Base-by-base conservation (phyloP, 2,888 invertebrate genomes). In the Ophioninae sp. region DNA sequence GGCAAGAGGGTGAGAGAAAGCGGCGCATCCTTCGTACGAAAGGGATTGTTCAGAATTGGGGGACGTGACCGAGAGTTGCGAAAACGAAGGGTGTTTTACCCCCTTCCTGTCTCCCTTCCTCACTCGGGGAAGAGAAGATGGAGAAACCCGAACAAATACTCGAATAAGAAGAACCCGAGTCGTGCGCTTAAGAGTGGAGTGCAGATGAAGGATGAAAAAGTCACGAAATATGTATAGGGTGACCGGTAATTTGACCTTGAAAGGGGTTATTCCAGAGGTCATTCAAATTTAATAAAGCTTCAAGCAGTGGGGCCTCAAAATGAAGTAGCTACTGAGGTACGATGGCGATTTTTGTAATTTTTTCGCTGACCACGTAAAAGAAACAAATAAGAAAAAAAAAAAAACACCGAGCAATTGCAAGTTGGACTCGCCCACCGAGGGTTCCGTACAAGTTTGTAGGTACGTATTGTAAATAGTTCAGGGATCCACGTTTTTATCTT, bases 211-310 rank as follows among this genome's bases (percentile, higher is more conserved):
- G 59, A 79, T 20, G 39, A 44, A 65, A 68, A 64, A 50, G 69
- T 30, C 37, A 69, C 56, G 10, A 57, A 59, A 72, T 61, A 72
- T 41, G 75, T 57, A 41, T 65, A 50, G 56, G 50, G 23, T 70
- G 56, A 73, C 10, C 10, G 17, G 50, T 5, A 50, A 13, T 30
- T 30, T 30, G 30, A 30, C 30, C 30, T 30, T 30, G 30, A 30
- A 30, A 30, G 30, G 30, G 30, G 30, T 30, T 3, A 17, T 57
- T 57, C 17, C n/a, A n/a, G 20, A 20, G 13, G 77, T 82, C 81
- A 86, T 87, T 88, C 82, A 79, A 87, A 88, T 84, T 87, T 87
- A 86, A 81, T 87, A 81, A 88, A 87, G 30, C 30, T 30, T 30
- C 3, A 30, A 30, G 30, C 30, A 30, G 30, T 30, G 30, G 30